Evolutionary conservation across 2,113 vertebrate genomes (phyloP).

Genomic region (Mustela lutreola): DNA sequence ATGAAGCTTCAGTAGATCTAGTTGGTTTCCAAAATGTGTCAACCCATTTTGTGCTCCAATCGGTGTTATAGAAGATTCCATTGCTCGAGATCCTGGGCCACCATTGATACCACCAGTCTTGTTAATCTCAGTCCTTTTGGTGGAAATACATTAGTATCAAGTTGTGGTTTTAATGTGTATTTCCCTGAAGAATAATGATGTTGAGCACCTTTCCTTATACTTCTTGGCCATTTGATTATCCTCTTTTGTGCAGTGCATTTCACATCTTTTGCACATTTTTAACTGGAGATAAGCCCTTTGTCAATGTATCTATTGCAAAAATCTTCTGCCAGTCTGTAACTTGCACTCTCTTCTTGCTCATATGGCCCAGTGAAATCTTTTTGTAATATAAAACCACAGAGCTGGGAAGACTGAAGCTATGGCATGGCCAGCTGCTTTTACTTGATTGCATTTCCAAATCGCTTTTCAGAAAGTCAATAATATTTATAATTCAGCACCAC

Average conservation of each 20-base stretch:
- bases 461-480: constrained; percentile 67
- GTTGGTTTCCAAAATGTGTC: not conserved
- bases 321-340: not conserved
- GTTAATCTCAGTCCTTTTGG: not conserved
- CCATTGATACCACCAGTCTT: not conserved
- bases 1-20: not conserved
- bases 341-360: not conserved
- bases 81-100: not conserved
- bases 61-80: not conserved
- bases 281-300: not conserved
- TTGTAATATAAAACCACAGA: constrained; percentile 61
- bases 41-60: not conserved
- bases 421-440: not conserved
- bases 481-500: constrained; percentile 64
- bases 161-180: constrained; percentile 1
- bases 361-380: not conserved
- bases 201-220: not conserved
- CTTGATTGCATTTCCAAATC: constrained; percentile 69
- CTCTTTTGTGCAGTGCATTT: constrained; percentile 29
- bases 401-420: not conserved
- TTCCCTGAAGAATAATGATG: not conserved
- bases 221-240: not conserved
- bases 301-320: not conserved
- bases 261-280: not conserved
- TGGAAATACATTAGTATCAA: not conserved